Evolutionary conservation across 2,113 vertebrate genomes (phyloP).

Genomic region (Indicator maculatus): DNA sequence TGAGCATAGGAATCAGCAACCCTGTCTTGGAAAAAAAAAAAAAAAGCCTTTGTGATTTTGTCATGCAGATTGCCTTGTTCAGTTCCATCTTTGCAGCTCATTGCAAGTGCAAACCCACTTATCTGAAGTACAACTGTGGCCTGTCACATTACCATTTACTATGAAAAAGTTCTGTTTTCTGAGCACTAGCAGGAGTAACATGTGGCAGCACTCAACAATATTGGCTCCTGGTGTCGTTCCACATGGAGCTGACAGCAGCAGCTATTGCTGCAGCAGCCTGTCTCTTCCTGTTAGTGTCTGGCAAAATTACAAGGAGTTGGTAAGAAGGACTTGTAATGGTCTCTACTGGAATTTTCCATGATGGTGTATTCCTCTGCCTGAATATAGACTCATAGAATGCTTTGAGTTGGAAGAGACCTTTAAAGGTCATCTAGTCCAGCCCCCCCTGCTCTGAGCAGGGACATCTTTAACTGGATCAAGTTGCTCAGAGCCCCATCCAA

Average conservation of each 20-base stretch:
- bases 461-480: background rate
- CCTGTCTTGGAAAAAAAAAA: background rate
- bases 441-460: background rate
- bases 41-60: background rate
- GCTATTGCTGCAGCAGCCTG: background rate
- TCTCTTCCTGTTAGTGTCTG: background rate
- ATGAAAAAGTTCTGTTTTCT: background rate
- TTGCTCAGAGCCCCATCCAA: background rate
- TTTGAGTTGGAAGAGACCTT: background rate
- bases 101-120: background rate
- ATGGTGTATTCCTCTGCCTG: background rate
- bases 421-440: background rate
- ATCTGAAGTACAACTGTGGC: background rate
- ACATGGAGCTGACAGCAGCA: background rate
- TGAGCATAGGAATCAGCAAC: background rate
- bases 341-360: background rate
- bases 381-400: background rate
- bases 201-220: background rate
- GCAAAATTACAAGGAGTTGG: background rate
- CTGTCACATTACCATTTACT: background rate
- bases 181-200: background rate
- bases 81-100: background rate
- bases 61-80: background rate
- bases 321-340: background rate
- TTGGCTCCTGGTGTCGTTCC: background rate